Base-by-base conservation (phyloP, 2,888 invertebrate genomes). In the Sesia bembeciformis region DNA sequence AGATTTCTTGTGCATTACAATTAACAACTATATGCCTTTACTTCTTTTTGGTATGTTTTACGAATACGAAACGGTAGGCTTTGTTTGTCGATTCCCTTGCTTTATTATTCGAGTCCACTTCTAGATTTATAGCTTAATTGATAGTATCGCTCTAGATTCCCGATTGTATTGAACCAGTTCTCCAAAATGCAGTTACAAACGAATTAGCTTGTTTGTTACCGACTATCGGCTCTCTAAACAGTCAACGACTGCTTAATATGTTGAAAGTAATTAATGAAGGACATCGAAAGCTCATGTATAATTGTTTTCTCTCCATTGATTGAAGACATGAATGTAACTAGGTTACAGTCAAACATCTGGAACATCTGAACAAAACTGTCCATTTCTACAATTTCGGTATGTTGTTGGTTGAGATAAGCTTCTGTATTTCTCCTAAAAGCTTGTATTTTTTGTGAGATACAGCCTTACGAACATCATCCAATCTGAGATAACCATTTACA, bases 81-180 rank as follows among this genome's bases (percentile, higher is more conserved):
- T 46, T 46, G 46, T 46, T 23, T 46, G 23, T 46, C 46, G n/a
- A 23, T 46, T 46, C 46, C 46, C 3, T 46, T 23, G 23, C 23
- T 46, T 46, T 8, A 23, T 46, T 46, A 23, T n/a, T 38, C 58
- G 61, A 54, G 65, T 63, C 63, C 57, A 60, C 57, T 62, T 63
- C 70, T 63, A 51, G 54, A 76, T 75, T 74, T 74, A 78, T 71
- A 64, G 71, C 59, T 66, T 69, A 72, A 67, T 70, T 68, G 64
- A 64, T 65, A 46, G 70, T 72, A 73, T 76, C 69, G 78, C 62
- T 64, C 79, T 72, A 73, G 69, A 78, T 79, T 72, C 70, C 66
- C 57, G 60, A 55, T 55, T 63, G 65, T 69, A 68, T 69, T 60
- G 62, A 64, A 75, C 79, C 75, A 77, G 81, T 77, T 80, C 67